These are phyloP conservation scores for Pandemis corylana DNA, from an alignment of 2,888 invertebrate species.

Conservation along the genomic window DNA sequence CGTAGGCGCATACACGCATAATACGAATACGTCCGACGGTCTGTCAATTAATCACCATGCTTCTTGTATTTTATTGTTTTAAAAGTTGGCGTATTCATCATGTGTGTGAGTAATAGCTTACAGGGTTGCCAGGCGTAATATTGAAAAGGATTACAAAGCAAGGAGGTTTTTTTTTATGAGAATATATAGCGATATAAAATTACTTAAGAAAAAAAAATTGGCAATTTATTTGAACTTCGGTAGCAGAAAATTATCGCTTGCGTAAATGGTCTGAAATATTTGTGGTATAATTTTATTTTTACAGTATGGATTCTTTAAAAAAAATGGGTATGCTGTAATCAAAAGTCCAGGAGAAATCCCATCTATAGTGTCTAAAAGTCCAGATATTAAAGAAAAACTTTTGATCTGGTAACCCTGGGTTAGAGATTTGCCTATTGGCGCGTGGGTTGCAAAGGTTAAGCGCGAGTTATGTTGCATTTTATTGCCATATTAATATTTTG, in stretches of 20 bases:
- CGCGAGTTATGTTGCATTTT: constrained; percentile 9
- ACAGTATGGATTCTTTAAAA: too few species aligned
- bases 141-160: background rate
- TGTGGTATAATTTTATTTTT: too few species aligned
- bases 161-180: too few species aligned
- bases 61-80: constrained; percentile 42
- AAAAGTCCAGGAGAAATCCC: background rate
- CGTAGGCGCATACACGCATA: constrained; percentile 20
- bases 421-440: constrained; percentile 26
- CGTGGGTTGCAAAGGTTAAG: constrained; percentile 35
- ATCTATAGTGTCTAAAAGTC: background rate
- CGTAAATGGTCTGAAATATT: too few species aligned
- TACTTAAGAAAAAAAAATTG: too few species aligned
- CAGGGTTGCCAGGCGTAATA: background rate
- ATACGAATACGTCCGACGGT: constrained; percentile 38
- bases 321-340: too few species aligned
- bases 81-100: constrained; percentile 33
- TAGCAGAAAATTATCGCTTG: too few species aligned
- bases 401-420: background rate
- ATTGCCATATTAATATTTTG: constrained; percentile 33
- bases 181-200: too few species aligned
- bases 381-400: background rate
- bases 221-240: too few species aligned
- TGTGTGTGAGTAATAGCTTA: constrained; percentile 24
- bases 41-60: constrained; percentile 39